A percentile compares a stretch with the other conserved stretches of the same genome.
Evolutionary conservation across 2,113 vertebrate genomes (phyloP).

Genomic region (Sminthopsis crassicaudata): DNA sequence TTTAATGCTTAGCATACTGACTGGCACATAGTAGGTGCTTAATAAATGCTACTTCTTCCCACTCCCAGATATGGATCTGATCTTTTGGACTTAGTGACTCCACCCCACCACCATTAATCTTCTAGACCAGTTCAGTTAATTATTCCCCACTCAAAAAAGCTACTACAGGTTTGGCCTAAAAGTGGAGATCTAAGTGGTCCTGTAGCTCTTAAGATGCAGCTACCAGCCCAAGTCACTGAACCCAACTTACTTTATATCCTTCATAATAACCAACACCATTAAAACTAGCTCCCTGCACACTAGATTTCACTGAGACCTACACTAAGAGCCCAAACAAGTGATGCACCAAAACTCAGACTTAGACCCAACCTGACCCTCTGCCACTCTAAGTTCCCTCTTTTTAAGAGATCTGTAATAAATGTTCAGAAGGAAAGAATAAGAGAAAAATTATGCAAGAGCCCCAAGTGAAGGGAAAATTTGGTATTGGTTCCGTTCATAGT

Average conservation of each 20-base stretch:
- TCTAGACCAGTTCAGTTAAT: background rate
- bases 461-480: background rate
- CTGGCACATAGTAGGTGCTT: background rate
- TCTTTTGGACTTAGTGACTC: background rate
- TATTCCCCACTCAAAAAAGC: background rate
- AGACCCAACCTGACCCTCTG: conserved; percentile 47
- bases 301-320: background rate
- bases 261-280: background rate
- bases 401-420: conserved; percentile 61
- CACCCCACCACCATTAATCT: background rate
- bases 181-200: background rate
- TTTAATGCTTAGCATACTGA: background rate
- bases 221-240: background rate
- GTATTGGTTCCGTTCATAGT: background rate
- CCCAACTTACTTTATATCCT: background rate
- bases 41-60: background rate
- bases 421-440: conserved; percentile 33
- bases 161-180: background rate
- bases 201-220: conserved; percentile 13
- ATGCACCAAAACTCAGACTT: conserved; percentile 39
- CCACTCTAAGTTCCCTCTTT: conserved; percentile 48
- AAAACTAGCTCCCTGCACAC: background rate
- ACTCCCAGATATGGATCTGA: background rate
- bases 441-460: conserved; percentile 16
- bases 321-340: background rate